These are phyloP conservation scores for Drosophila yakuba DNA, from an alignment of 1,140 invertebrate genomes.

Conservation along the genomic window DNA sequence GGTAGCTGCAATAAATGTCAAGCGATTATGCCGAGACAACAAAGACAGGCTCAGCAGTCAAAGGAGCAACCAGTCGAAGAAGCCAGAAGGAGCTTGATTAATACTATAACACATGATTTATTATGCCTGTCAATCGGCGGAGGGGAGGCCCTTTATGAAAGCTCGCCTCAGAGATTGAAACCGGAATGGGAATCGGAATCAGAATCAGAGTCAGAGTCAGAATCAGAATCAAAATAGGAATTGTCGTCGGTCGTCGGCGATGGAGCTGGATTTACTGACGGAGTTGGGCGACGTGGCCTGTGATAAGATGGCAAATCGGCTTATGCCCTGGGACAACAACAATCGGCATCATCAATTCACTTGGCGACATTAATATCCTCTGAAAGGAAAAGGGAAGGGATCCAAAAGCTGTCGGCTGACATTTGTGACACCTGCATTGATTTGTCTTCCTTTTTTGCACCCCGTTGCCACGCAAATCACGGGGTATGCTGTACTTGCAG, in stretches of 20 bases:
- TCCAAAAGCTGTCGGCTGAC: slow-evolving; percentile 77
- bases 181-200: slow-evolving; percentile 42
- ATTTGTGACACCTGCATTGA: slow-evolving; percentile 83
- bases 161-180: slow-evolving; percentile 70
- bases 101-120: slow-evolving; percentile 83
- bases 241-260: not conserved
- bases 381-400: slow-evolving; percentile 21
- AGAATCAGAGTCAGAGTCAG: slow-evolving; percentile 46
- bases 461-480: slow-evolving; percentile 1
- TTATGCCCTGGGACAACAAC: slow-evolving; percentile 67
- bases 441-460: slow-evolving; percentile 70
- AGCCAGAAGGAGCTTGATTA: slow-evolving; percentile 65
- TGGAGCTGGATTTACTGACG: slow-evolving; percentile 20
- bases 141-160: slow-evolving; percentile 77
- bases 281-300: slow-evolving; percentile 39
- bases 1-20: slow-evolving; percentile 75
- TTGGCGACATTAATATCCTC: slow-evolving; percentile 81
- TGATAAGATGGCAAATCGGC: slow-evolving; percentile 82
- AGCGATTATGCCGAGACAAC: slow-evolving; percentile 69
- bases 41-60: slow-evolving; percentile 31
- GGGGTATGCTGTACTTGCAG: not conserved
- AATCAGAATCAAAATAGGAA: slow-evolving; percentile 29
- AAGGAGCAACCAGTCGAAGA: slow-evolving; percentile 33
- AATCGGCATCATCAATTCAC: slow-evolving; percentile 82
- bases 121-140: slow-evolving; percentile 77